Percentiles rank a stretch among this genome's conserved stretches.
phyloP scores from a whole-genome alignment of 2,113 vertebrate genomes.

The Pseudopodoces humilis region DNA sequence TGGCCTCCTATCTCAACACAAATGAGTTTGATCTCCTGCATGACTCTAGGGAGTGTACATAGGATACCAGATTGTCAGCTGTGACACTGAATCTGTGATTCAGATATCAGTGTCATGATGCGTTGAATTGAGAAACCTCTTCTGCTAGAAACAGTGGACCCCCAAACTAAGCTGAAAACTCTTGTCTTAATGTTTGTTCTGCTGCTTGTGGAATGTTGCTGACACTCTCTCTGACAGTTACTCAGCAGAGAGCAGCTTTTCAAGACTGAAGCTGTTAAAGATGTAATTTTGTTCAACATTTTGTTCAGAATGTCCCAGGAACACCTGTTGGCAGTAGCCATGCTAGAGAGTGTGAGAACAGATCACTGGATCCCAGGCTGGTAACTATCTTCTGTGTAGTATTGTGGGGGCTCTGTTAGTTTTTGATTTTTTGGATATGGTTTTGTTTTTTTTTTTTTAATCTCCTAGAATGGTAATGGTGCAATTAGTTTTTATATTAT shows the following conservation, averaged over 20 bases:
- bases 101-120: not conserved
- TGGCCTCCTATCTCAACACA: not conserved
- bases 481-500: not conserved
- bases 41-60: not conserved
- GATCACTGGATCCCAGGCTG: not conserved
- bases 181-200: constrained; percentile 25
- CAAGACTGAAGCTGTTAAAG: constrained; percentile 29
- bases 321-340: constrained; percentile 5
- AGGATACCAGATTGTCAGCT: not conserved
- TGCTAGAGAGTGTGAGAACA: not conserved
- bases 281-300: constrained; percentile 32
- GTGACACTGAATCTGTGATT: not conserved
- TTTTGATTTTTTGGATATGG: not conserved
- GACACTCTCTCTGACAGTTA: constrained; percentile 43
- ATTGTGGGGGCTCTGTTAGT: not conserved
- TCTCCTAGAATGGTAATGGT: not conserved
- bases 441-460: not conserved
- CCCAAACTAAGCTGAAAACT: constrained; percentile 20
- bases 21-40: not conserved
- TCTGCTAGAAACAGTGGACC: not conserved
- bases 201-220: constrained; percentile 31
- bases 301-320: constrained; percentile 53
- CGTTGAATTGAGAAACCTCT: constrained; percentile 19
- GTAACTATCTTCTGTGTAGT: not conserved
- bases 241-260: constrained; percentile 50